Evolutionary conservation across 2,113 vertebrate genomes (phyloP).

Genomic region (Ceuthmochares aereus): DNA sequence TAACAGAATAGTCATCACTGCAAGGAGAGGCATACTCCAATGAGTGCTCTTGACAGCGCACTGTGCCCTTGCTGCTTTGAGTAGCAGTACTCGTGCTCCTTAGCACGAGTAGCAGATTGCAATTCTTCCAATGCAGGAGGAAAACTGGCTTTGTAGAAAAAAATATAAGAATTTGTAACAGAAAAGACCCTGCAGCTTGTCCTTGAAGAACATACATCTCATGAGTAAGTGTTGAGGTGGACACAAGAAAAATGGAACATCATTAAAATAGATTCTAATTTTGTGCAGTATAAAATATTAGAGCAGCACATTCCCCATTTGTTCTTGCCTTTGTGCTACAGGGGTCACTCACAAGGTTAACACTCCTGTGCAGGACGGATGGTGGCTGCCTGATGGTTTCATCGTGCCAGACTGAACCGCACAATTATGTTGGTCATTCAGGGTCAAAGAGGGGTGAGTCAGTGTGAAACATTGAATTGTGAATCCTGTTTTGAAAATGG

Average conservation of each 20-base stretch:
- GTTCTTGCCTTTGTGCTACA: neutral
- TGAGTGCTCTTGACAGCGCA: neutral
- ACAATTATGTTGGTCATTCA: neutral
- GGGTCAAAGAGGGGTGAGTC: neutral
- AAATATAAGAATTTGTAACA: neutral
- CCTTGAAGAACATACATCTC: neutral
- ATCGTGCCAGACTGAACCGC: accelerated
- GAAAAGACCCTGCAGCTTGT: neutral
- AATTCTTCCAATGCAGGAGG: neutral
- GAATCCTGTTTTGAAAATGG: neutral
- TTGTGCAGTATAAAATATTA: neutral
- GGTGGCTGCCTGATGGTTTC: neutral
- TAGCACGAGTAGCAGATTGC: neutral
- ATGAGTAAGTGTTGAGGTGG: neutral
- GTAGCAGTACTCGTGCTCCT: too few species aligned
- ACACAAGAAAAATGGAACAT: neutral
- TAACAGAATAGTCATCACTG: neutral
- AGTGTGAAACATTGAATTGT: neutral
- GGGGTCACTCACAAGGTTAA: neutral
- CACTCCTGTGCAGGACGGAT: neutral
- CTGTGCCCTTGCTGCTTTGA: neutral
- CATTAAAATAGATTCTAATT: neutral
- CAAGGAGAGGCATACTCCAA: neutral
- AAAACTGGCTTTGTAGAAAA: neutral
- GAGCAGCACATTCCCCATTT: neutral